A percentile compares a stretch with the other conserved stretches of the same genome.
phyloP scores from a whole-genome alignment of 2,113 vertebrate species.

The Melanerpes formicivorus region DNA sequence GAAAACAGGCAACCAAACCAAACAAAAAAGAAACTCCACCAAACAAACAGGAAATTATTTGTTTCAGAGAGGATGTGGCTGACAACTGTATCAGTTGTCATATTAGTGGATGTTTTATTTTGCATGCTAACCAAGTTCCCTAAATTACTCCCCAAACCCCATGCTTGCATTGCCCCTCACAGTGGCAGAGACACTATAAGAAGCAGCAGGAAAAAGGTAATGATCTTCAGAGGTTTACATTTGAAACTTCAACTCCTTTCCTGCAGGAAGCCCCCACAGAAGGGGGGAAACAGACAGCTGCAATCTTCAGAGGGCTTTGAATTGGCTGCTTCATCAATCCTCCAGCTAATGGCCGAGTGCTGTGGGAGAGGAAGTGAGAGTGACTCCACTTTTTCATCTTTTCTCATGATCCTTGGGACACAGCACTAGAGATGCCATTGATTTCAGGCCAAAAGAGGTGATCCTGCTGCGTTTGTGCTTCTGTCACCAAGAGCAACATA shows the following conservation, averaged over 20 bases:
- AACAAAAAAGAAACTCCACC: neutral
- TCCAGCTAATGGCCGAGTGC: neutral
- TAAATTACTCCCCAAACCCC: neutral
- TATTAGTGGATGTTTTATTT: neutral
- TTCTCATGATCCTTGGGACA: neutral
- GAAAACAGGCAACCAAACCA: no score
- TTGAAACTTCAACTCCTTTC: neutral
- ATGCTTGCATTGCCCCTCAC: fast-evolving
- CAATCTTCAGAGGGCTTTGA: neutral
- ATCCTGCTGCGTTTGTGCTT: neutral
- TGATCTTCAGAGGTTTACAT: neutral
- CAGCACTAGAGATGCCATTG: neutral
- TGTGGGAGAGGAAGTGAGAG: neutral
- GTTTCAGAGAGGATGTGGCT: neutral
- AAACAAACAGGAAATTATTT: neutral
- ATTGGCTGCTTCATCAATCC: neutral
- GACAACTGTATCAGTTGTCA: neutral
- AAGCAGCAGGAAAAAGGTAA: neutral
- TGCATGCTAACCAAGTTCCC: neutral
- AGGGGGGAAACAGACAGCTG: neutral
- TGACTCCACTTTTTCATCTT: neutral
- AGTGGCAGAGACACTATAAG: neutral
- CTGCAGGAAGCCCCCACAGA: neutral
- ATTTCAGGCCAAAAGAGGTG: neutral
- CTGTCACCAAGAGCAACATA: neutral